Base-by-base conservation (phyloP, 2,797 vertebrate species). In the Phoebastria nigripes region DNA sequence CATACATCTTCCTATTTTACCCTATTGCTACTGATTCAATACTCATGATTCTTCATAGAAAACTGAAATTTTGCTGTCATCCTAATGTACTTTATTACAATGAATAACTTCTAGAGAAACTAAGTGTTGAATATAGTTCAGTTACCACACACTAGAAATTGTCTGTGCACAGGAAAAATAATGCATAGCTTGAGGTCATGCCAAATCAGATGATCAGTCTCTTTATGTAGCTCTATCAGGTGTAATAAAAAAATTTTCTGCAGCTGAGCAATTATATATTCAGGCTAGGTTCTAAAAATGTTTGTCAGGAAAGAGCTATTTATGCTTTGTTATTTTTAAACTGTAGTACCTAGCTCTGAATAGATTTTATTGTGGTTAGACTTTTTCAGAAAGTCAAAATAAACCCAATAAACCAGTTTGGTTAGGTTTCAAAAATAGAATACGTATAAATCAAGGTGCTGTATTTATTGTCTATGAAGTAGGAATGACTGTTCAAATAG, bases 321-420 rank as follows among this genome's bases (percentile, higher is more conserved):
- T 95, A 80, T 77, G 63, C 63, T 61, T 90, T 81, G 78, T 82
- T 96, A 94, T 95, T 96, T 95, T 95, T 92, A 93, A 95, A 84
- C 85, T 62, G 41, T 41, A 85, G 44, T 44, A 90, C 83, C 78
- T 71, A 56, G 52, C 81, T 93, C 86, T 78, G 74, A 89, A 80
- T 58, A 87, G 56, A 95, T 96, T 95, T 95, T 94, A 80, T 95
- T 96, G 96, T 95, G 94, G 94, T 96, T 95, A 94, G 86, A 52
- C 88, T 93, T 90, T 89, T 94, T 92, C 90, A 94, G 93, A 95
- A 96, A 96, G 95, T 93, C 86, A 95, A 94, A 97, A 96, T 97
- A 96, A 95, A 95, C 94, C 88, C 0, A 97, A 95, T 95, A 94
- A 95, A 95, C 96, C 86, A 94, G 95, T 95, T 46, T 87, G 95